Base-by-base conservation (phyloP, 2,888 invertebrate species). In the Eupithecia insigniata region DNA sequence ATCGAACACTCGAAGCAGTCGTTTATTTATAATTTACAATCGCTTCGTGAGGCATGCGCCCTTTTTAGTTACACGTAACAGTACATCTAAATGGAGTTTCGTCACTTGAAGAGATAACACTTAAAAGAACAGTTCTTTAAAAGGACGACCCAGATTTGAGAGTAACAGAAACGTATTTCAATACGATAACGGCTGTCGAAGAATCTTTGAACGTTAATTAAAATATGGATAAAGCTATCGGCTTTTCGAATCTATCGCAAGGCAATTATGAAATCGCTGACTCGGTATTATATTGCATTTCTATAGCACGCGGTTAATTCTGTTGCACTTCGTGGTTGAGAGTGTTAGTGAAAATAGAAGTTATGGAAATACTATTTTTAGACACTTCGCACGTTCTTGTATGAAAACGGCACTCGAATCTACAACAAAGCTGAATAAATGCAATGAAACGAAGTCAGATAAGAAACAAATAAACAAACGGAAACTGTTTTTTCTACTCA, bases 81-180 rank as follows among this genome's bases (percentile, higher is more conserved):
- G 84, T 84, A 86, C 83, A 83, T 84, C 84, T 84, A 87, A 88
- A 90, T 86, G 82, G 82, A 84, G 84, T 90, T 89, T 90, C 90
- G 84, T 89, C 89, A 90, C 87, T 84, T 84, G 82, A 83, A 83
- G 78, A 88, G 89, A 91, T 90, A 90, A 88, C 88, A 88, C 88
- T 89, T 85, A 80, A 85, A 84, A 81, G 83, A 86, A 87, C 83
- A 84, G 86, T 87, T 88, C 85, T 82, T 79, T 81, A 82, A 81
- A 83, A 83, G 82, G 83, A 83, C 83, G 87, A 87, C 87, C 90
- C 83, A 87, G 82, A 89, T 88, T 85, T 87, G 85, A 87, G 88
- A 86, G 82, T 82, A 81, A 80, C 81, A 83, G 83, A 83, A 83
- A 80, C 76, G 77, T 77, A 80, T 81, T 84, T 85, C 83, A 84